Base-by-base conservation (phyloP, 2,888 invertebrate genomes). In the Dicycla oo region DNA sequence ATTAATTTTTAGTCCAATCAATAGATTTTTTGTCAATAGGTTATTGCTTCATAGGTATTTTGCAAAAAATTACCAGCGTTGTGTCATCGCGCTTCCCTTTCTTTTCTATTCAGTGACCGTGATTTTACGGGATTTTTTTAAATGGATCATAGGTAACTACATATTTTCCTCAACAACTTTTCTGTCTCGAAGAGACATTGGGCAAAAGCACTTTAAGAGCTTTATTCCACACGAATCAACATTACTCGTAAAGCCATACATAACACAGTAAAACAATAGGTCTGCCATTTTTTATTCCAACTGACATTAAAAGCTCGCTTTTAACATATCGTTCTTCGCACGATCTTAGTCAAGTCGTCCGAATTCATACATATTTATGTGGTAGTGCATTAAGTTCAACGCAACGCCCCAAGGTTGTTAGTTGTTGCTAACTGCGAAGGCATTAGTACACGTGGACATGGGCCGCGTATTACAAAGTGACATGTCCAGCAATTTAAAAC, bases 321-420 rank as follows among this genome's bases (percentile, higher is more conserved):
- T 80, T 69, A 80, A 73, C 80, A 69, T 67, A 83, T 69, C 80
- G 69, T 51, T 69, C 65, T 83, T 81, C 81, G 83, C 71, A 71
- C 83, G 75, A 81, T 75, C 81, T 81, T 83, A 83, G 83, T 83
- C 34, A 80, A 75, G 81, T 80, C 69, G 68, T 73, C 70, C 71
- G 77, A 84, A 88, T 78, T 84, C 88, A 88, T 88, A 87, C 87
- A 88, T 88, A 88, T 88, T 83, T 86, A 88, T 88, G 80, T 83
- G 77, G 73, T 69, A 23, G 71, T 80, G 82, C 80, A 82, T 73
- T 83, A 86, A 82, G 89, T 89, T 89, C 90, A 89, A 89, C 82
- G 90, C 82, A 83, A 84, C 87, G 66, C 60, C 40, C 82, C 90
- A 89, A 89, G 89, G 89, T 78, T 87, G 81, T 79, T 64, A 56